These are phyloP conservation scores for Conger conger DNA, from an alignment of 2,113 vertebrate genomes.

Conservation along the genomic window DNA sequence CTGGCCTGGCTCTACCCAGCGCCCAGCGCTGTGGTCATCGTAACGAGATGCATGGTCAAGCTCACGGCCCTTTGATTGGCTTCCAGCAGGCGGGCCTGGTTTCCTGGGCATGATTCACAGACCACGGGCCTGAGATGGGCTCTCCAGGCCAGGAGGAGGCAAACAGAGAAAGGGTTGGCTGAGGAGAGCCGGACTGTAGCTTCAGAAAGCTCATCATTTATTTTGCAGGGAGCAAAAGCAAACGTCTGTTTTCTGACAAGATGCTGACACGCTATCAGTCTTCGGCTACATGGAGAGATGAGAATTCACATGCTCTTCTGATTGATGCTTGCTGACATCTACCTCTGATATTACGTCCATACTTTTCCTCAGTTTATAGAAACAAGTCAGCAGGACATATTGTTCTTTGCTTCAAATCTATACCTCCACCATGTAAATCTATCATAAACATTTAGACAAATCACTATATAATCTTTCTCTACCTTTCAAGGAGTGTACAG, in stretches of 20 bases:
- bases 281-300: slow-evolving; percentile 36
- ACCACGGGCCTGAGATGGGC: slow-evolving; percentile 54
- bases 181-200: slow-evolving; percentile 28
- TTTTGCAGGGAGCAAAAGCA: slow-evolving; percentile 65
- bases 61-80: slow-evolving; percentile 56
- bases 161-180: slow-evolving; percentile 7
- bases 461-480: background rate
- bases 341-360: background rate
- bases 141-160: slow-evolving; percentile 27
- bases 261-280: slow-evolving; percentile 52
- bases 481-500: background rate
- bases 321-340: slow-evolving; percentile 44
- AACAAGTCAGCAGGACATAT: slow-evolving; percentile 3
- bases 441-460: background rate
- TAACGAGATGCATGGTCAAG: slow-evolving; percentile 56
- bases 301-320: slow-evolving; percentile 39
- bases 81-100: slow-evolving; percentile 55
- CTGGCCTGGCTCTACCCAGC: slow-evolving; percentile 19
- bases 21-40: slow-evolving; percentile 44
- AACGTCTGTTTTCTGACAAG: slow-evolving; percentile 58
- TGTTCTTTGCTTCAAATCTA: background rate
- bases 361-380: background rate
- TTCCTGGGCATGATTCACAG: slow-evolving; percentile 64
- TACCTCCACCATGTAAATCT: background rate
- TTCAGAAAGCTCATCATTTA: slow-evolving; percentile 64